Conservation (phyloP, 1,140 invertebrate genomes). For the Drosophila erecta region DNA sequence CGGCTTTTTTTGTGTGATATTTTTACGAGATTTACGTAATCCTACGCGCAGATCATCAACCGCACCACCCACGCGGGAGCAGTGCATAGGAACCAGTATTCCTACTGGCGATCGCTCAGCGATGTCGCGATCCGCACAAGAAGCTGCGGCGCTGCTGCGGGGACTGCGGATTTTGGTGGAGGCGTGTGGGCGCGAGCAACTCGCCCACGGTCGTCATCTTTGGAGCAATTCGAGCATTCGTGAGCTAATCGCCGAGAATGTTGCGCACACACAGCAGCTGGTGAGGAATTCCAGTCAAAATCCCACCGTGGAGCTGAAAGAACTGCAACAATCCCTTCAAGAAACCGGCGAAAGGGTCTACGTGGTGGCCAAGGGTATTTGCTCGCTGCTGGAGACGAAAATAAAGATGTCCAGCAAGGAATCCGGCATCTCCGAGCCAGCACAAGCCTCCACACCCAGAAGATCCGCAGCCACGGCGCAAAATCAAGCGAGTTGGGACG, state of each 20-base stretch:
- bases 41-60: background rate
- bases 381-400: slow-evolving; percentile 55
- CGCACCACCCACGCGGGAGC: slow-evolving; percentile 12
- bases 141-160: slow-evolving; percentile 87
- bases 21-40: slow-evolving; percentile 4
- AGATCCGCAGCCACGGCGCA: background rate
- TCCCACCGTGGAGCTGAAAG: slow-evolving; percentile 60
- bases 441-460: background rate
- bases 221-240: slow-evolving; percentile 88
- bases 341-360: slow-evolving; percentile 71
- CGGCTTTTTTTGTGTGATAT: background rate
- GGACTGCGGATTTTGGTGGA: slow-evolving; percentile 87
- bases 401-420: slow-evolving; percentile 45
- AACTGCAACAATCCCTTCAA: slow-evolving; percentile 52
- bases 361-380: slow-evolving; percentile 70
- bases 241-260: slow-evolving; percentile 84
- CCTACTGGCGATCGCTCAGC: background rate
- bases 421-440: background rate
- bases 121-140: slow-evolving; percentile 84
- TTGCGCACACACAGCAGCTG: slow-evolving; percentile 58
- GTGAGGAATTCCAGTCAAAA: slow-evolving; percentile 71
- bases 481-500: slow-evolving; percentile 17
- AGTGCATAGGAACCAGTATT: slow-evolving; percentile 8
- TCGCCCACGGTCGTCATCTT: slow-evolving; percentile 85
- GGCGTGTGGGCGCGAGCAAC: slow-evolving; percentile 86